These are phyloP conservation scores for Pterophyllum scalare DNA, from an alignment of 2,113 vertebrate species.

Conservation along the genomic window DNA sequence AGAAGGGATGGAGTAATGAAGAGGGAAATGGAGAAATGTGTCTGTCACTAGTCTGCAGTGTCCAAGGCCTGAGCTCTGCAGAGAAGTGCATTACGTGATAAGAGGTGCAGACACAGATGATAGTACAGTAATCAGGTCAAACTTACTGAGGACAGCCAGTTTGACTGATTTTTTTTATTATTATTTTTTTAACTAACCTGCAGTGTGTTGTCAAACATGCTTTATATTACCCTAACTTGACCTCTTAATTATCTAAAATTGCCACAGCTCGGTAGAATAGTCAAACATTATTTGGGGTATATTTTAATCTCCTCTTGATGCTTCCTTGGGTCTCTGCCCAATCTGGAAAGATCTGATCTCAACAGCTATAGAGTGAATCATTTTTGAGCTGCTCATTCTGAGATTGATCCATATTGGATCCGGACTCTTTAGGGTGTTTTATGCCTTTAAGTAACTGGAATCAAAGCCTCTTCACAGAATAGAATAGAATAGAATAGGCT, in stretches of 20 bases:
- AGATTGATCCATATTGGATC: slow-evolving; percentile 24
- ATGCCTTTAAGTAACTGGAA: slow-evolving; percentile 68
- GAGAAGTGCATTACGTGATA: background rate
- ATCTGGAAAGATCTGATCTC: slow-evolving; percentile 33
- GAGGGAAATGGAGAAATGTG: slow-evolving; percentile 13
- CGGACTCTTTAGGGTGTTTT: slow-evolving; percentile 27
- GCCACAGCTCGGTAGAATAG: background rate
- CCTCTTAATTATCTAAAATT: background rate
- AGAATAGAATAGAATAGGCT: too few species aligned
- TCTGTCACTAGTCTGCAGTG: background rate
- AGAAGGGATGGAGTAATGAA: slow-evolving; percentile 8
- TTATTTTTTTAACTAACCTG: background rate
- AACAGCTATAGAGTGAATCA: slow-evolving; percentile 26
- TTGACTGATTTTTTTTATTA: background rate
- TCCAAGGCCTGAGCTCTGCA: slow-evolving; percentile 9
- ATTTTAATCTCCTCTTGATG: slow-evolving; percentile 14
- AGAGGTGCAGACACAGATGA: background rate
- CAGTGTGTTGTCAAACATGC: background rate
- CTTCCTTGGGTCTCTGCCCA: slow-evolving; percentile 15
- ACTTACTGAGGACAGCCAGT: background rate
- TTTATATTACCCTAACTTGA: background rate
- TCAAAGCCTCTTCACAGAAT: slow-evolving; percentile 11
- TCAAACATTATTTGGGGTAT: slow-evolving; percentile 20
- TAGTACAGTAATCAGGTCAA: background rate
- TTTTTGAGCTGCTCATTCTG: slow-evolving; percentile 15